A percentile compares a stretch with the other conserved stretches of the same genome.
These are phyloP conservation scores for Leptinotarsa rubiginosa DNA, from an alignment of 2,888 invertebrate genomes.

Conservation along the genomic window DNA sequence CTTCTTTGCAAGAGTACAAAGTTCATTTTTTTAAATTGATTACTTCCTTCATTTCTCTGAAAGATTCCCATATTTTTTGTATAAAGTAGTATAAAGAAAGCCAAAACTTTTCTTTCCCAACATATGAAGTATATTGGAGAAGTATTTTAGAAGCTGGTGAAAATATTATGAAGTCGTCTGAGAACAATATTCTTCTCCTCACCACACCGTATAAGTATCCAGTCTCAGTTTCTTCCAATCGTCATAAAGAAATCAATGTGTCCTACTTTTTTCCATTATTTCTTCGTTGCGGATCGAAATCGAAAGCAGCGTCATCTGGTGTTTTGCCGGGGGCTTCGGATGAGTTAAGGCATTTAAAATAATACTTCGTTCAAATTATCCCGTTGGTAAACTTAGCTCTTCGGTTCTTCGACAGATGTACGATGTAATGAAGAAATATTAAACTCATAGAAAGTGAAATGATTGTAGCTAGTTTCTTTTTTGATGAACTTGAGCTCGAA, in stretches of 20 bases:
- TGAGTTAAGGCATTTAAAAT: conserved; percentile 24
- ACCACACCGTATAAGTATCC: background rate
- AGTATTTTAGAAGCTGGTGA: too few relatives aligned
- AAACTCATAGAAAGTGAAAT: conserved; percentile 22
- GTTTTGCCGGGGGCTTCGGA: conserved; percentile 31
- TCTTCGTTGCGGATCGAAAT: conserved; percentile 34
- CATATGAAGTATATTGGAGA: too few relatives aligned
- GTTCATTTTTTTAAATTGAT: too few relatives aligned
- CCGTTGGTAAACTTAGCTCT: conserved; percentile 3
- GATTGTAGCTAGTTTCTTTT: conserved; percentile 14
- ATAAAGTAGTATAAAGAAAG: too few relatives aligned
- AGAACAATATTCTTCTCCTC: background rate
- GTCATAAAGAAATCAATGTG: conserved; percentile 23
- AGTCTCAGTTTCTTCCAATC: conserved; percentile 2
- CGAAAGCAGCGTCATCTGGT: conserved; percentile 45
- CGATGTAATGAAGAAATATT: conserved; percentile 11
- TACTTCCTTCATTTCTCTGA: too few relatives aligned
- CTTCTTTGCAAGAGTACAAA: too few relatives aligned
- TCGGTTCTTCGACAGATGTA: conserved; percentile 19
- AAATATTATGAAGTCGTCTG: too few relatives aligned
- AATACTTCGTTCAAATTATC: conserved; percentile 4
- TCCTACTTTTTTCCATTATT: conserved; percentile 28
- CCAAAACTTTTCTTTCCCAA: too few relatives aligned
- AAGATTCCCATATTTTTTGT: too few relatives aligned
- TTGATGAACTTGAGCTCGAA: conserved; percentile 8